These are phyloP conservation scores for Drosophila phalerata DNA, from an alignment of 2,888 invertebrate genomes.

Conservation along the genomic window DNA sequence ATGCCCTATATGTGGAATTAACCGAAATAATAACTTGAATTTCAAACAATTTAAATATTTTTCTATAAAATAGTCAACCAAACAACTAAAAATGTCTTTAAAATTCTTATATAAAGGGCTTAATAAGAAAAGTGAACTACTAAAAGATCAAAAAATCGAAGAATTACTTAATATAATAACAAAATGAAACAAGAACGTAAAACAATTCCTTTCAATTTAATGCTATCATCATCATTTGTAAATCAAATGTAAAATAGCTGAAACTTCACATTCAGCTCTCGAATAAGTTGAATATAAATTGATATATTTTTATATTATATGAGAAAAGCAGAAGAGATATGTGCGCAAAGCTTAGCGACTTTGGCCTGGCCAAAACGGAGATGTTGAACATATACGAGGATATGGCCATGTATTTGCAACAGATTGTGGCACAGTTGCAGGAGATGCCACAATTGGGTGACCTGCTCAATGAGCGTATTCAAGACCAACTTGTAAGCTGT, in stretches of 20 bases:
- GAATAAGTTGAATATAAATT: not conserved
- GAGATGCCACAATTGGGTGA: slow-evolving; percentile 10
- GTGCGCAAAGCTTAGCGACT: slow-evolving; percentile 91
- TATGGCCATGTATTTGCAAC: slow-evolving; percentile 94
- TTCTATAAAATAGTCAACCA: too few species aligned
- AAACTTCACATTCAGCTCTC: not conserved
- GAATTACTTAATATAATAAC: too few species aligned
- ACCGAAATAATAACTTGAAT: not conserved
- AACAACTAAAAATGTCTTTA: too few species aligned
- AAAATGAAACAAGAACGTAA: not conserved
- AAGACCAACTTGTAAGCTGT: slow-evolving; percentile 90
- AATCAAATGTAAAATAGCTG: not conserved
- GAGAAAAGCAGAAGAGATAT: slow-evolving; percentile 22
- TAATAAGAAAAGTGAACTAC: too few species aligned
- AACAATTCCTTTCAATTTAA: not conserved
- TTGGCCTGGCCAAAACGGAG: slow-evolving; percentile 98
- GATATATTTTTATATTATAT: slow-evolving; percentile 6
- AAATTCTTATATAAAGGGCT: too few species aligned
- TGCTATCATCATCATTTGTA: not conserved
- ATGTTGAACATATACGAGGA: slow-evolving; percentile 98
- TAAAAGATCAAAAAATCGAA: too few species aligned
- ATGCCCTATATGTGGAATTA: slow-evolving; percentile 1
- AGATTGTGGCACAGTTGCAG: slow-evolving; percentile 35
- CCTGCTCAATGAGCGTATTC: slow-evolving; percentile 89
- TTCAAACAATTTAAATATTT: not conserved